Conservation (phyloP, 1,140 invertebrate species). For the Diachasmimorpha longicaudata region DNA sequence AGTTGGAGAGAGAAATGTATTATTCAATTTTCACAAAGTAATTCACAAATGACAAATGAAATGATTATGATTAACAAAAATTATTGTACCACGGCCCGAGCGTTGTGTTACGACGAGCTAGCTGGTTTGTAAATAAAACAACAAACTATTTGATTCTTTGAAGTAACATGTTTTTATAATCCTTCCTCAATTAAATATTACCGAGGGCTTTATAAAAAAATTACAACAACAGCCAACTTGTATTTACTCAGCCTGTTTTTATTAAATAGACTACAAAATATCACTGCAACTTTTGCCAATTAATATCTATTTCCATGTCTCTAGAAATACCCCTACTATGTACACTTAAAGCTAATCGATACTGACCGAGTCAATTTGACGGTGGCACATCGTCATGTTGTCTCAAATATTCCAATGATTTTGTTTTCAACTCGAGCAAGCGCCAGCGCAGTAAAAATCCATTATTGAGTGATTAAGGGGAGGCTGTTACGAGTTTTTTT, state of each 20-base stretch:
- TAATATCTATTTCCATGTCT: background rate
- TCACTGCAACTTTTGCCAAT: background rate
- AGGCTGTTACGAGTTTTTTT: too few relatives aligned
- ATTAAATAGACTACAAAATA: background rate
- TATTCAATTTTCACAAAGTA: slow-evolving; percentile 38
- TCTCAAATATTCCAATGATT: background rate
- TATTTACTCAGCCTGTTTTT: background rate
- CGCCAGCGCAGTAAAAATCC: too few relatives aligned
- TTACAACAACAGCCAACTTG: too few relatives aligned
- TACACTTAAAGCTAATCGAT: background rate
- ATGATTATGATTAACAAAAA: slow-evolving; percentile 28
- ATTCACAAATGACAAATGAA: slow-evolving; percentile 8
- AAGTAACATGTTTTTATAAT: slow-evolving; percentile 21
- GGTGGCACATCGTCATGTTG: background rate
- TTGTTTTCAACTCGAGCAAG: too few relatives aligned
- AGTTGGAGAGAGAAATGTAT: slow-evolving; percentile 38
- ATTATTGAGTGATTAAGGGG: too few relatives aligned
- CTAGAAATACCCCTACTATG: background rate
- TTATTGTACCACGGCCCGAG: slow-evolving; percentile 57
- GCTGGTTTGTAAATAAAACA: slow-evolving; percentile 63
- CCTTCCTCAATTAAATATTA: background rate
- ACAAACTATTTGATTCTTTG: slow-evolving; percentile 60
- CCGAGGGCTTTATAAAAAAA: too few relatives aligned
- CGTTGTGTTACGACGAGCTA: slow-evolving; percentile 55
- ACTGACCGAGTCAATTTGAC: background rate